Evolutionary conservation across 1,140 invertebrate genomes (phyloP), one percentile per base, ranked within the genome.

Genomic region (Ylistrum balloti): DNA sequence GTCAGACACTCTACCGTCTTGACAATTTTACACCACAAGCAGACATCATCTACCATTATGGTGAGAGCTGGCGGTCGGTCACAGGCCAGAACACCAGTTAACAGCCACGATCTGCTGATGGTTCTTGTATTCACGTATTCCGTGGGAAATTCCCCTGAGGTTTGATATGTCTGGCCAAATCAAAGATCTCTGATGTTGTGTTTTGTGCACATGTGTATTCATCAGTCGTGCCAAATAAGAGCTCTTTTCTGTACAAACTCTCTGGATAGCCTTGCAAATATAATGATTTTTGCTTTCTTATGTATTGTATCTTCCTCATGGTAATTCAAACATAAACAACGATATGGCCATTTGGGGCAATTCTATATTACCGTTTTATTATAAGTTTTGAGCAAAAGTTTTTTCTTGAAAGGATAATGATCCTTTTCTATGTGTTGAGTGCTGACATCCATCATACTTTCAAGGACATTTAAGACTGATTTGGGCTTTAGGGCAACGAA

Each of bases 111-210:
- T 74, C 56, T 74, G 9, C 3, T 74, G 56, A 74, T 74, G 56
- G 56, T 74, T n/a, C 22, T 17, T 74, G 56, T 74, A 74, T 74
- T 74, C 56, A 74, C n/a, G 56, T 74, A 74, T 74, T 74, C 56
- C n/a, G 56, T 38, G 56, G n/a, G 56, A 74, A 74, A 74, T 28
- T 74, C 56, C 56, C 56, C 56, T 11, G 56, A 74, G 56, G 56
- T 74, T 28, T 74, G 56, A 74, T 74, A 74, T 28, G 56, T 74
- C 56, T 74, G 56, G 22, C 22, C 22, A n/a, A 74, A 74, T 74
- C 22, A 74, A 74, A 11, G 56, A 74, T n/a, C 56, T 74, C 1
- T 28, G 56, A 74, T 28, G 56, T 74, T n/a, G 22, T 7, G 56
- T 74, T 74, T 74, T 74, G 56, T 74, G 56, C 56, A 74, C 56